Evolutionary conservation across 2,113 vertebrate species (phyloP), one percentile per base, ranked within the genome.

Genomic region (Poeciliopsis turrubarensis): DNA sequence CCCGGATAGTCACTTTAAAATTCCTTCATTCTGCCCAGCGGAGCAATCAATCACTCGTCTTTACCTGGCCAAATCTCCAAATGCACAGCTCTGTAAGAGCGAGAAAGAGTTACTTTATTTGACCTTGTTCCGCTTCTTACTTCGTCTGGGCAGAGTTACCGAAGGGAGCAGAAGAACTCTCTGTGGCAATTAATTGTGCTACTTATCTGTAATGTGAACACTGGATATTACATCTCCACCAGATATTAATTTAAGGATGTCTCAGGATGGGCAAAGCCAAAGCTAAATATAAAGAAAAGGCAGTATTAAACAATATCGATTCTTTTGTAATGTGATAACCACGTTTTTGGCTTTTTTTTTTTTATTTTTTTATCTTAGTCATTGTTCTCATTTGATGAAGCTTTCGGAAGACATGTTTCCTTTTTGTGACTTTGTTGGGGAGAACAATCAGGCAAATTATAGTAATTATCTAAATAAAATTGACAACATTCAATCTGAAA

Each of bases 291-390:
- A 89, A 89, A 88, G 88, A 89, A 92, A 92, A 89, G 86, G 51
- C 75, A 19, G 73, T 70, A 92, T 91, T 93, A 92, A 89, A 75
- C 75, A 79, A 80, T 88, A 93, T 94, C 87, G 92, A 92, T 93
- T 85, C 69, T 87, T 87, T 84, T 81, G 79, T 82, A 89, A 86
- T 87, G 86, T 82, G 88, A 91, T 71, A 85, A 80, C 82, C 75
- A 81, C 51, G 2, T 57, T 57, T 54, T 25, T n/a, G 51, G 22
- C 51, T 54, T 7, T 9, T 6, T 54, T n/a, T 54, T 54, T 54
- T 17, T 9, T 54, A 29, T 73, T 84, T 87, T 88, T 85, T 80
- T 29, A 29, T n/a, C 80, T 81, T 61, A 65, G 85, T 79, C 80
- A 75, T n/a, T 22, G 65, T 74, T 78, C 73, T 83, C 70, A 80